These are phyloP conservation scores for Heliconius charithonia DNA, from an alignment of 2,888 invertebrate genomes.

Conservation along the genomic window DNA sequence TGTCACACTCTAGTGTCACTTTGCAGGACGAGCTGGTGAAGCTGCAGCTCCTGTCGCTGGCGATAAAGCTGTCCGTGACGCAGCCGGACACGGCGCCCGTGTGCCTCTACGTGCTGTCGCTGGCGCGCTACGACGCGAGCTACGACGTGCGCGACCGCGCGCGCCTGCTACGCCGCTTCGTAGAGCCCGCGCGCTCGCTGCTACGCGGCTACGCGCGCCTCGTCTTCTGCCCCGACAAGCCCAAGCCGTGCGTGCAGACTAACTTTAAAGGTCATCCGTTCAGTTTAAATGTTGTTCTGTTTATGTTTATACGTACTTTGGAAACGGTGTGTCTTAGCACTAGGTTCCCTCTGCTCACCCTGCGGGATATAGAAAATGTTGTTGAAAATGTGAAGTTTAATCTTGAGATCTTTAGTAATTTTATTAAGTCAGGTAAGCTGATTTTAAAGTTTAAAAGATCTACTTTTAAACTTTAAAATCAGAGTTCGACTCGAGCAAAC, in stretches of 20 bases:
- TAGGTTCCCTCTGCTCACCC: too few species aligned
- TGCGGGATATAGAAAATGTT: too few species aligned
- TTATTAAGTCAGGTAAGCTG: too few species aligned
- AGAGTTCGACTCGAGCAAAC: too few species aligned
- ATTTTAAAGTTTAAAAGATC: too few species aligned
- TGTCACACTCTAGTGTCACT: too few species aligned
- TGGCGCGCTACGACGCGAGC: conserved; percentile 98
- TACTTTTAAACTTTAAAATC: too few species aligned
- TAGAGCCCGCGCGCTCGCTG: conserved; percentile 59
- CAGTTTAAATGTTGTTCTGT: too few species aligned
- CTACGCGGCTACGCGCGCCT: conserved; percentile 88
- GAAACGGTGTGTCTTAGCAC: too few species aligned
- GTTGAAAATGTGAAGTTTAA: too few species aligned
- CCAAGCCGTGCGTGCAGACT: conserved; percentile 95
- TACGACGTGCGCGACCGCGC: conserved; percentile 99
- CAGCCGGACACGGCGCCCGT: conserved; percentile 93
- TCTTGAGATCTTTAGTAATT: too few species aligned
- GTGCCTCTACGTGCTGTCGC: conserved; percentile 95
- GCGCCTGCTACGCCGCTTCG: conserved; percentile 90
- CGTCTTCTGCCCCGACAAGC: conserved; percentile 96
- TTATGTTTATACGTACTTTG: too few species aligned
- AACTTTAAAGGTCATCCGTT: conserved; percentile 93
- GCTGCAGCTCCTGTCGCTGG: conserved; percentile 96
- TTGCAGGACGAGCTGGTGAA: conserved; percentile 95
- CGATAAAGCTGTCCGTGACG: conserved; percentile 95